A percentile compares a stretch with the other conserved stretches of the same genome.
Evolutionary conservation across 1,140 invertebrate genomes (phyloP).

Genomic region (Euura saliciscinereae): DNA sequence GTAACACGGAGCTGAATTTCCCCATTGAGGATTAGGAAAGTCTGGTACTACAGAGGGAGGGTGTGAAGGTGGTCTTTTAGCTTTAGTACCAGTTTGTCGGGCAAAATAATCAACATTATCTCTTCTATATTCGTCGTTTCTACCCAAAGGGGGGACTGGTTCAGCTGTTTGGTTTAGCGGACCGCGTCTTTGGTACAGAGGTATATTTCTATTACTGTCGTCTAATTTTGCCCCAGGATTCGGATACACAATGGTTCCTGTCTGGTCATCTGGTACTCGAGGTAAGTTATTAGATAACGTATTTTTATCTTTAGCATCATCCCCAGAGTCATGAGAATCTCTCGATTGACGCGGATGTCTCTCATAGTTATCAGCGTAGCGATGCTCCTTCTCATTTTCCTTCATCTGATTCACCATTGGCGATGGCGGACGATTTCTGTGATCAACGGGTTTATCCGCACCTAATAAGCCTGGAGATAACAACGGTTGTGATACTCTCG

Average conservation of each 20-base stretch:
- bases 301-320: conserved; percentile 16
- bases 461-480: conserved; percentile 3
- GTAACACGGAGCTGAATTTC: not conserved
- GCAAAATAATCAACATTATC: conserved; percentile 24
- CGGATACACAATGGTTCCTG: conserved; percentile 18
- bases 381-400: conserved; percentile 25
- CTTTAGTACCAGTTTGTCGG: conserved; percentile 6
- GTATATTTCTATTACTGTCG: conserved; percentile 16
- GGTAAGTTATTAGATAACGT: conserved; percentile 24
- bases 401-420: conserved; percentile 11
- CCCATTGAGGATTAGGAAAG: conserved; percentile 8
- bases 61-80: conserved; percentile 16
- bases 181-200: conserved; percentile 11
- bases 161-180: conserved; percentile 1
- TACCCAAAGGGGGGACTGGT: not conserved
- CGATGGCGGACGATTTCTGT: conserved; percentile 22
- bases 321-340: not conserved
- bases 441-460: conserved; percentile 21
- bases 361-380: conserved; percentile 46
- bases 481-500: conserved; percentile 1
- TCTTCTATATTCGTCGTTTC: conserved; percentile 10
- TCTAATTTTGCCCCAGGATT: conserved; percentile 17
- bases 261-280: conserved; percentile 21
- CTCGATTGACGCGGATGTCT: conserved; percentile 34
- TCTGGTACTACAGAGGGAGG: conserved; percentile 13